phyloP scores from a whole-genome alignment of 1,140 invertebrate species.

The Bradysia coprophila region DNA sequence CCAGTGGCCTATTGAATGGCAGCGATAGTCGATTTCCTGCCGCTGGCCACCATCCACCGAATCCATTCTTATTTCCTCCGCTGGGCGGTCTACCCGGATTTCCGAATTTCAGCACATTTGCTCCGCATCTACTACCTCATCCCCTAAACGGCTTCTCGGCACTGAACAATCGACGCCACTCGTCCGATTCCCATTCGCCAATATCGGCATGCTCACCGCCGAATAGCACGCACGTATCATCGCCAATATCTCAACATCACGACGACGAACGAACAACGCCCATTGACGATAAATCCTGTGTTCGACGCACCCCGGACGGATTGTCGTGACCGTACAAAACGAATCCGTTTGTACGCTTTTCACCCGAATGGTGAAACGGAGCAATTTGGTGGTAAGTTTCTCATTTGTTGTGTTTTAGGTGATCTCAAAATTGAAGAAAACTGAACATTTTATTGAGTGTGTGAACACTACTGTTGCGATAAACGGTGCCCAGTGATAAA shows the following conservation, averaged over 20 bases:
- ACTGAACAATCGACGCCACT: slow-evolving; percentile 19
- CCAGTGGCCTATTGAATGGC: slow-evolving; percentile 16
- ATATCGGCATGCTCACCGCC: slow-evolving; percentile 13
- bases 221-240: slow-evolving; percentile 5
- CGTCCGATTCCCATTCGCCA: slow-evolving; percentile 20
- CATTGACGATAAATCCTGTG: slow-evolving; percentile 1
- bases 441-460: too few species aligned
- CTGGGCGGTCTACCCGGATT: slow-evolving; percentile 26
- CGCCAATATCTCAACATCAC: slow-evolving; percentile 5
- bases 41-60: slow-evolving; percentile 22
- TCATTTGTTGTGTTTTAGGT: too few species aligned
- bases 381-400: not conserved
- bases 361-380: slow-evolving; percentile 1
- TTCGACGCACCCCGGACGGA: slow-evolving; percentile 15
- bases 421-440: too few species aligned
- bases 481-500: not conserved
- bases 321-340: slow-evolving; percentile 22
- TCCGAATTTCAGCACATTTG: slow-evolving; percentile 9
- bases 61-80: slow-evolving; percentile 28
- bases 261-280: not conserved
- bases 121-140: slow-evolving; percentile 15
- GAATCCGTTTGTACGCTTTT: slow-evolving; percentile 12
- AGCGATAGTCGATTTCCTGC: slow-evolving; percentile 24
- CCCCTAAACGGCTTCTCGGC: slow-evolving; percentile 16
- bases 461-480: too few species aligned